phyloP scores from a whole-genome alignment of 2,888 invertebrate genomes.

The Idaea dimidiata region DNA sequence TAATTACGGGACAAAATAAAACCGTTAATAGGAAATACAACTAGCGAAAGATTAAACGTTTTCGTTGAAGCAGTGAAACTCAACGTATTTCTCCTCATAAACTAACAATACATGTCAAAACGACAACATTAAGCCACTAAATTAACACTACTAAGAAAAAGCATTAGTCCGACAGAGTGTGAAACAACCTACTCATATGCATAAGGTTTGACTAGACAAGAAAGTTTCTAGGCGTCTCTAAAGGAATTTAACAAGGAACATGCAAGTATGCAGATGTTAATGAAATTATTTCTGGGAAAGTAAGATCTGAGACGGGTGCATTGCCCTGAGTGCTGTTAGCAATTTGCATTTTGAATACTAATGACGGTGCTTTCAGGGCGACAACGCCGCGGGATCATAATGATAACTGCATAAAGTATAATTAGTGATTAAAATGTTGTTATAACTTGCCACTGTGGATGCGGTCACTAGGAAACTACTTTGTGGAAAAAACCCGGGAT shows the following conservation, averaged over 20 bases:
- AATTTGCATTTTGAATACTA: constrained; percentile 79
- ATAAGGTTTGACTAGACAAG: constrained; percentile 29
- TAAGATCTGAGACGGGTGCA: constrained; percentile 72
- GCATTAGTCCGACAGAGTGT: not conserved
- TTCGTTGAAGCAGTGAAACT: not conserved
- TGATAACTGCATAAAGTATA: constrained; percentile 53
- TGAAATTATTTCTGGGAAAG: constrained; percentile 78
- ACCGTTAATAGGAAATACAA: too few species aligned
- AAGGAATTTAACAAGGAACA: constrained; percentile 57
- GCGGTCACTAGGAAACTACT: constrained; percentile 2
- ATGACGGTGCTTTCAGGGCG: constrained; percentile 61
- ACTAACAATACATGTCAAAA: not conserved
- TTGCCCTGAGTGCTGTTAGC: constrained; percentile 63
- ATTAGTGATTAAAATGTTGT: constrained; percentile 50
- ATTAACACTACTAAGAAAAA: not conserved
- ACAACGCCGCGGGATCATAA: constrained; percentile 53
- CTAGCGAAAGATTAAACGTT: not conserved
- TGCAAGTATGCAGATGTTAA: constrained; percentile 71
- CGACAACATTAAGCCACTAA: not conserved
- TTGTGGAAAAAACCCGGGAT: constrained; percentile 7
- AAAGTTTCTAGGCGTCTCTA: constrained; percentile 47
- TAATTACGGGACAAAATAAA: too few species aligned
- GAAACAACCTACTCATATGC: constrained; percentile 17
- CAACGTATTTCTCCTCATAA: not conserved
- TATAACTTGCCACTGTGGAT: constrained; percentile 20